Conservation (phyloP, 2,888 invertebrate species). For the Ophion ellenae region DNA sequence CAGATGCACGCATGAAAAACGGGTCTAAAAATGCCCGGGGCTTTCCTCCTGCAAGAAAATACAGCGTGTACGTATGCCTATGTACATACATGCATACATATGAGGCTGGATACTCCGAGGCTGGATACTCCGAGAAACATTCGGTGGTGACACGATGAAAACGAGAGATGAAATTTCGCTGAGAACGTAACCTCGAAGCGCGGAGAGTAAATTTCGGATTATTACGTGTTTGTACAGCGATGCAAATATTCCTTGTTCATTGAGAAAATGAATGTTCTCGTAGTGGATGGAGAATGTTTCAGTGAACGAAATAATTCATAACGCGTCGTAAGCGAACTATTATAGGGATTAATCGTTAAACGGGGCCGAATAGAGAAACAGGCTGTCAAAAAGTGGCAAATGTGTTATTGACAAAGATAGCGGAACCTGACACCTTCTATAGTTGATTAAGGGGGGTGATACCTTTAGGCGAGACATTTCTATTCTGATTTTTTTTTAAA, state of each 20-base stretch:
- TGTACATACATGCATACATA: background rate
- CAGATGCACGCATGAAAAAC: conserved; percentile 35
- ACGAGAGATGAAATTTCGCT: conserved; percentile 47
- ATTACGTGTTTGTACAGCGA: conserved; percentile 23
- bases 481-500: no score
- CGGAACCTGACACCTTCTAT: no score
- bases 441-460: no score
- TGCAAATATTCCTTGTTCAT: conserved; percentile 19
- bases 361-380: no score
- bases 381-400: no score
- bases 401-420: no score
- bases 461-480: no score
- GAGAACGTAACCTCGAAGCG: conserved; percentile 18
- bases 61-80: background rate
- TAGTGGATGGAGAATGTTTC: background rate
- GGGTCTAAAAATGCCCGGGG: conserved; percentile 15
- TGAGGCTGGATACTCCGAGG: background rate
- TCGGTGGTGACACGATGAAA: conserved; percentile 26
- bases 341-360: background rate
- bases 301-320: background rate
- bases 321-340: background rate
- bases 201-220: conserved; percentile 21
- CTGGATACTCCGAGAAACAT: conserved; percentile 10
- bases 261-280: conserved; percentile 1
- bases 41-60: conserved; percentile 13